These are phyloP conservation scores for Syrista parreyssii DNA, from an alignment of 2,888 invertebrate genomes.

Conservation along the genomic window DNA sequence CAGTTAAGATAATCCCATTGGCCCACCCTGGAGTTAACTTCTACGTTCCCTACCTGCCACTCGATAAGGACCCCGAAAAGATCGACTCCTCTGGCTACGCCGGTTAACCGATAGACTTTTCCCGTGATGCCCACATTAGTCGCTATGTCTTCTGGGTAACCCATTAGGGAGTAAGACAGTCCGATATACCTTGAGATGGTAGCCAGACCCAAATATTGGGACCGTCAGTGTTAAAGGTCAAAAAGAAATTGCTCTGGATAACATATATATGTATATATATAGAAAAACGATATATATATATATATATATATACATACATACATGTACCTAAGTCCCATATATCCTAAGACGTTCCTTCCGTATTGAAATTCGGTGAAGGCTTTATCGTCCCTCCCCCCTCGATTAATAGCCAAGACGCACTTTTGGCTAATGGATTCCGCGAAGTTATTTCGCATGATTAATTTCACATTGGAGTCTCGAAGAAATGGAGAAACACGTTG, in stretches of 20 bases:
- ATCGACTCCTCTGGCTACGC: not conserved
- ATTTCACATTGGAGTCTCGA: constrained; percentile 50
- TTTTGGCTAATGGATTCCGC: constrained; percentile 57
- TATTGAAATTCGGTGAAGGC: not conserved
- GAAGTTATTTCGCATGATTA: constrained; percentile 62
- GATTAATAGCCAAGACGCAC: not conserved
- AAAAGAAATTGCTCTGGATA: not conserved
- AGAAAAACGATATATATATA: too few species aligned
- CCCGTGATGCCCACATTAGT: not conserved
- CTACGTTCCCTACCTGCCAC: not conserved
- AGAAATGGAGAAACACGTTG: constrained; percentile 29
- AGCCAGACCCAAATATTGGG: not conserved
- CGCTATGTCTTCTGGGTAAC: not conserved
- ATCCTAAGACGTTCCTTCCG: not conserved
- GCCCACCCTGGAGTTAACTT: constrained; percentile 2
- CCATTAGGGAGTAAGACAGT: not conserved
- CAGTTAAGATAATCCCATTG: constrained; percentile 47
- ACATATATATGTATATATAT: not conserved
- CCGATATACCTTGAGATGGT: not conserved
- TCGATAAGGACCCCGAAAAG: not conserved
- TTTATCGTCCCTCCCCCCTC: not conserved
- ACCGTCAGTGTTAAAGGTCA: not conserved
- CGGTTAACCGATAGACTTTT: not conserved
- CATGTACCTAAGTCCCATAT: not conserved
- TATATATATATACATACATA: too few species aligned